phyloP scores from a whole-genome alignment of 1,140 invertebrate genomes.

The Drosophila malerkotliana region DNA sequence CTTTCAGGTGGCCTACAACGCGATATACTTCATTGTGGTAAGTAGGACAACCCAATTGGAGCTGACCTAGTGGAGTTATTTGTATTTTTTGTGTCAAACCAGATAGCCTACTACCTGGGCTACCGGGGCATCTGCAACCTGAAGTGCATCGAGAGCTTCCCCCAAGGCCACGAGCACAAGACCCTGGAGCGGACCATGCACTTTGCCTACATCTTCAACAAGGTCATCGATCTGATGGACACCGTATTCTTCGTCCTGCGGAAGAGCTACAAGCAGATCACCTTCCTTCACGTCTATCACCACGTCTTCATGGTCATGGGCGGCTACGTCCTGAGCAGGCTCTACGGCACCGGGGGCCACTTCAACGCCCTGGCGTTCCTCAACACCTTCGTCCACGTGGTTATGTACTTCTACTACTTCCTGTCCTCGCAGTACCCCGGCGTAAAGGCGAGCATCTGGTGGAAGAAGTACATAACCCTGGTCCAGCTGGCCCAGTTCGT shows the following conservation, averaged over 20 bases:
- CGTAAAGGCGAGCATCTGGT: slow-evolving; percentile 90
- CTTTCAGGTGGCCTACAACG: slow-evolving; percentile 53
- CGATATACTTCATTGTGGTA: slow-evolving; percentile 41
- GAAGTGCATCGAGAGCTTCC: slow-evolving; percentile 56
- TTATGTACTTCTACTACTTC: slow-evolving; percentile 93
- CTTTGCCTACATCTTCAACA: slow-evolving; percentile 58
- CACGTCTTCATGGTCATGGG: slow-evolving; percentile 85
- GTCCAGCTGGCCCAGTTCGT: slow-evolving; percentile 92
- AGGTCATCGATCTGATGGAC: slow-evolving; percentile 87
- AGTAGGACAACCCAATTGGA: slow-evolving; percentile 9
- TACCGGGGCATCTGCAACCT: slow-evolving; percentile 46
- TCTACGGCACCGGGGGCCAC: slow-evolving; percentile 87
- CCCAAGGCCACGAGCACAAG: slow-evolving; percentile 45
- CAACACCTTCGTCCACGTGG: slow-evolving; percentile 91
- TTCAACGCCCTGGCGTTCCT: slow-evolving; percentile 88
- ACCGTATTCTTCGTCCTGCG: slow-evolving; percentile 93
- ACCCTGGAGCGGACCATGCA: slow-evolving; percentile 49
- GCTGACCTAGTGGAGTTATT: not conserved
- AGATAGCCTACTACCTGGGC: slow-evolving; percentile 47
- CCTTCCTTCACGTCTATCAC: slow-evolving; percentile 94
- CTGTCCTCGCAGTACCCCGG: slow-evolving; percentile 87
- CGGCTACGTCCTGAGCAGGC: slow-evolving; percentile 34
- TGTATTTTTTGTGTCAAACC: not conserved
- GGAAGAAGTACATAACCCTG: slow-evolving; percentile 93
- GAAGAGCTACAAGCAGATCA: slow-evolving; percentile 93